phyloP scores from a whole-genome alignment of 2,888 invertebrate genomes.

The Limnephilus marmoratus region DNA sequence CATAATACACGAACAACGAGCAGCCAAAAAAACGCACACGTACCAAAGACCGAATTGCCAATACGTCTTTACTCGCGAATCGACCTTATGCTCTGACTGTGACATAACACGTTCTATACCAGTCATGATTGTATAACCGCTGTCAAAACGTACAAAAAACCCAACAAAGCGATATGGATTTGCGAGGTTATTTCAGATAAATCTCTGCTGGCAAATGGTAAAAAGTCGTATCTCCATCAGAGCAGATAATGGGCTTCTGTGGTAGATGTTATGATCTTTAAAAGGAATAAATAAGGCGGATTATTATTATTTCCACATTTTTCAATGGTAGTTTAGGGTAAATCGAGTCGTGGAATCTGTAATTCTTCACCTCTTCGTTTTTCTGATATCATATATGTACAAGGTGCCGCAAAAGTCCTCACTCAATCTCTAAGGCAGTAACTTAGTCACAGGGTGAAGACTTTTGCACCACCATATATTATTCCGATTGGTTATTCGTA shows the following conservation, averaged over 20 bases:
- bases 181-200: background rate
- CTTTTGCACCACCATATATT: too few species aligned
- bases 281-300: background rate
- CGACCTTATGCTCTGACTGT: background rate
- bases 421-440: too few species aligned
- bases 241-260: background rate
- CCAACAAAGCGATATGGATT: background rate
- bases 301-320: background rate
- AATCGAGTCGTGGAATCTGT: background rate
- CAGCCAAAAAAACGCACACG: background rate
- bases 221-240: background rate
- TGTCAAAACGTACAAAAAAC: background rate
- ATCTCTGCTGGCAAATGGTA: background rate
- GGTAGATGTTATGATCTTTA: background rate
- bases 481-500: too few species aligned
- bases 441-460: too few species aligned
- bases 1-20: background rate
- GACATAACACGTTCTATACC: slow-evolving; percentile 13
- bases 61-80: background rate
- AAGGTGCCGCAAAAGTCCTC: too few species aligned
- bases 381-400: background rate
- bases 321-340: background rate
- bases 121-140: slow-evolving; percentile 6
- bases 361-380: background rate
- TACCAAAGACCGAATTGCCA: background rate